These are phyloP conservation scores for Virgularia gustaviana DNA, from an alignment of 92 coral and sea anemone genomes.

Conservation along the genomic window DNA sequence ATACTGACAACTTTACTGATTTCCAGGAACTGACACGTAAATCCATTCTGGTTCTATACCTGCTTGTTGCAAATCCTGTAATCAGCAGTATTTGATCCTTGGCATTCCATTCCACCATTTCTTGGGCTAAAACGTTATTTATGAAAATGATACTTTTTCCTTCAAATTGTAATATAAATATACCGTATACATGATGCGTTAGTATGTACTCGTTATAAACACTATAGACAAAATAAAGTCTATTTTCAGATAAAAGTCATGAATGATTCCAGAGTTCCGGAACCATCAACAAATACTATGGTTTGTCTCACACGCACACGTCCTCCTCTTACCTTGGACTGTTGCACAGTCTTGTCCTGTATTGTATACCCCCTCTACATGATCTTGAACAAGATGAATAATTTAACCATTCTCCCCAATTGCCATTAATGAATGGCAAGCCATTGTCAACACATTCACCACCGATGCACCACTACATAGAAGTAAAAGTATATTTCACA, in stretches of 20 bases:
- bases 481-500: not conserved
- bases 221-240: too few species aligned
- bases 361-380: constrained; percentile 76
- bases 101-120: constrained; percentile 80
- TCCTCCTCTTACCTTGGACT: constrained; percentile 76
- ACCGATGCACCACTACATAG: constrained; percentile 81
- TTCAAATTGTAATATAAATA: too few species aligned
- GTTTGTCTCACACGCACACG: not conserved
- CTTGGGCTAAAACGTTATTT: constrained; percentile 54
- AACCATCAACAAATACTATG: not conserved
- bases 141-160: too few species aligned
- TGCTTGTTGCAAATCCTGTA: constrained; percentile 69
- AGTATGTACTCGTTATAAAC: too few species aligned
- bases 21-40: too few species aligned
- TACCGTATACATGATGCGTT: too few species aligned
- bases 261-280: too few species aligned
- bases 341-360: constrained; percentile 77
- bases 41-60: too few species aligned
- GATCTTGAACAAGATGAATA: constrained; percentile 62
- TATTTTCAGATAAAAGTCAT: too few species aligned
- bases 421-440: constrained; percentile 86
- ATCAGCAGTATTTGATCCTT: constrained; percentile 59
- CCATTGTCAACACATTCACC: constrained; percentile 97
- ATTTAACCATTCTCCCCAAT: constrained; percentile 83
- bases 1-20: too few species aligned